A percentile compares a stretch with the other conserved stretches of the same genome.
Evolutionary conservation across 2,797 vertebrate genomes (phyloP).

Genomic region (Lepus oiostolus): DNA sequence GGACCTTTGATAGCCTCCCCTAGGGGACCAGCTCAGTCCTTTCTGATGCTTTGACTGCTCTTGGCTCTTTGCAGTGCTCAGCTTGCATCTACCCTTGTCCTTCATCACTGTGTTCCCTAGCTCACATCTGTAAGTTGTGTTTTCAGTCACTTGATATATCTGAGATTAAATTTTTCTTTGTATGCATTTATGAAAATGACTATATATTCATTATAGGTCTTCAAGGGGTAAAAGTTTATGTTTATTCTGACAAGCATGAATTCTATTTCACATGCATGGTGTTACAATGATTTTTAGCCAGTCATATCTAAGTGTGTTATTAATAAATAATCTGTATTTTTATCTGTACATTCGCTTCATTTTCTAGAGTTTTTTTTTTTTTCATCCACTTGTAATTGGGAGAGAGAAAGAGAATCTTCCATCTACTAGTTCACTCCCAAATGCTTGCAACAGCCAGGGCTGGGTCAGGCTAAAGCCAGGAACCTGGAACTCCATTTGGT

Average conservation of each 20-base stretch:
- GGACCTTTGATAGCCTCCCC: constrained; percentile 16
- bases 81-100: background rate
- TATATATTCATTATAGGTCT: background rate
- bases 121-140: background rate
- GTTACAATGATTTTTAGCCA: constrained; percentile 11
- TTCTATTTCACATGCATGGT: background rate
- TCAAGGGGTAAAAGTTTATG: background rate
- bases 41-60: background rate
- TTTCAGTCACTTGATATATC: background rate
- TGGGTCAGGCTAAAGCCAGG: no score
- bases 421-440: no score
- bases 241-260: background rate
- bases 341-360: background rate
- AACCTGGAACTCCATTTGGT: no score
- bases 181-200: constrained; percentile 37
- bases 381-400: no score
- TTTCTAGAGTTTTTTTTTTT: no score
- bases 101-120: background rate
- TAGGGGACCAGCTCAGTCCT: background rate
- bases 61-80: background rate
- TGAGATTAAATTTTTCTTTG: background rate
- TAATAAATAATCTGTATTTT: constrained; percentile 10
- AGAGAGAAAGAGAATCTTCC: no score
- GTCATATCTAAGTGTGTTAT: constrained; percentile 31
- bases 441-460: no score